Percentiles rank a stretch among this genome's conserved stretches.
phyloP scores from a whole-genome alignment of 2,797 vertebrate species.

The Novumbra hubbsi region DNA sequence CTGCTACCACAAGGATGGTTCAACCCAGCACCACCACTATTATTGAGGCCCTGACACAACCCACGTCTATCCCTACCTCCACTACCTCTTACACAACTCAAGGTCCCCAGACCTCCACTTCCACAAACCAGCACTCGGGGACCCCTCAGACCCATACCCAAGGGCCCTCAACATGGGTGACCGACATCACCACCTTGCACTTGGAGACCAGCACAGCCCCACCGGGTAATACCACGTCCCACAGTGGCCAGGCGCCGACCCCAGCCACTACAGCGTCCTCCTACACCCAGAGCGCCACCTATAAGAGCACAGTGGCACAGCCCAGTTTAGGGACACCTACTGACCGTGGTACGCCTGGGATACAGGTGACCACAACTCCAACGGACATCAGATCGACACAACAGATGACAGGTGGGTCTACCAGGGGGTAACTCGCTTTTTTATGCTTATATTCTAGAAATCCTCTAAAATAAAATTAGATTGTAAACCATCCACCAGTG shows the following conservation, averaged over 20 bases:
- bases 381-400: slow-evolving; percentile 35
- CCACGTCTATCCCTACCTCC: slow-evolving; percentile 46
- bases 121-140: slow-evolving; percentile 10
- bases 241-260: slow-evolving; percentile 39
- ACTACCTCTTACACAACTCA: slow-evolving; percentile 23
- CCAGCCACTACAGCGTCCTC: slow-evolving; percentile 16
- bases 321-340: slow-evolving; percentile 55
- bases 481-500: no score
- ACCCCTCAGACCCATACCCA: slow-evolving; percentile 33
- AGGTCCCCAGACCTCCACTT: slow-evolving; percentile 28
- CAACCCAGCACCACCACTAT: slow-evolving; percentile 20
- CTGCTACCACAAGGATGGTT: slow-evolving; percentile 6
- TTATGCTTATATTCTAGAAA: background rate
- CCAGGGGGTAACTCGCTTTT: background rate
- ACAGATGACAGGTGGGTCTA: slow-evolving; percentile 67
- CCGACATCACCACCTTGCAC: slow-evolving; percentile 51
- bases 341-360: slow-evolving; percentile 50
- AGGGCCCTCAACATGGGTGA: slow-evolving; percentile 43
- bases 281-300: slow-evolving; percentile 51
- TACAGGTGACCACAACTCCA: slow-evolving; percentile 39
- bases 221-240: slow-evolving; percentile 40
- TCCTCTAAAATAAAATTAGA: background rate
- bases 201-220: slow-evolving; percentile 59
- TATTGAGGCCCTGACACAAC: slow-evolving; percentile 20
- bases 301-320: slow-evolving; percentile 47